Base-by-base conservation (phyloP, 1,140 invertebrate genomes). In the Zaprionus tsacasi region DNA sequence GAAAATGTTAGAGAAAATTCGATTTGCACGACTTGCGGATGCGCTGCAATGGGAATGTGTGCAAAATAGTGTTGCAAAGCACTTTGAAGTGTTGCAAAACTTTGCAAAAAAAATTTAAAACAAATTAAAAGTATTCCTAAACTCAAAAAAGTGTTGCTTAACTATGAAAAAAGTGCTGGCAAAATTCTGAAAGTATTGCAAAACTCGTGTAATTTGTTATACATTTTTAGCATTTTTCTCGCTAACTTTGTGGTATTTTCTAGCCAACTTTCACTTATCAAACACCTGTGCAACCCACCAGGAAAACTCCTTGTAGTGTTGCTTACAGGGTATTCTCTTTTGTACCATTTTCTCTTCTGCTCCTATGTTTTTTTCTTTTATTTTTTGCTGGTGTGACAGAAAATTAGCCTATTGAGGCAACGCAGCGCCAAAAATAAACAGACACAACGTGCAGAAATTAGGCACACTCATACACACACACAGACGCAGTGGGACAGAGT, bases 401-500 rank as follows among this genome's bases (percentile, higher is more conserved):
- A 78, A 82, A 82, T 82, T 78, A 82, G 80, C 70, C 63, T 78
- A 68, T 65, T 73, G 70, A 82, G 50, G 72, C 59, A 69, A 56
- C 74, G 70, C 63, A 79, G 54, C 52, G 61, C 67, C 60, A 85
- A 70, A 83, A 83, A 77, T 83, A 77, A 80, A 85, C 81, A 67
- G 52, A 78, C 70, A 69, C 70, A 69, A 52, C 61, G 68, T 76
- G 71, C 71, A 68, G 76, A 54, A 79, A 66, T 77, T 68, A 64
- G 75, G 60, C 63, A 52, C 70, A 27, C 43, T 25, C 30, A 52
- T 33, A 61, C 30, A 56, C 38, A 25, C 21, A 72, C 60, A 33
- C 60, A 52, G 2, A 38, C 27, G 27, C 13, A 67, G 36, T 36
- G n/a, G 59, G 15, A 40, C 35, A 7, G 27, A 35, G 36, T 68